Evolutionary conservation across 2,797 vertebrate species (phyloP).

Genomic region (Rhinogobio ventralis): DNA sequence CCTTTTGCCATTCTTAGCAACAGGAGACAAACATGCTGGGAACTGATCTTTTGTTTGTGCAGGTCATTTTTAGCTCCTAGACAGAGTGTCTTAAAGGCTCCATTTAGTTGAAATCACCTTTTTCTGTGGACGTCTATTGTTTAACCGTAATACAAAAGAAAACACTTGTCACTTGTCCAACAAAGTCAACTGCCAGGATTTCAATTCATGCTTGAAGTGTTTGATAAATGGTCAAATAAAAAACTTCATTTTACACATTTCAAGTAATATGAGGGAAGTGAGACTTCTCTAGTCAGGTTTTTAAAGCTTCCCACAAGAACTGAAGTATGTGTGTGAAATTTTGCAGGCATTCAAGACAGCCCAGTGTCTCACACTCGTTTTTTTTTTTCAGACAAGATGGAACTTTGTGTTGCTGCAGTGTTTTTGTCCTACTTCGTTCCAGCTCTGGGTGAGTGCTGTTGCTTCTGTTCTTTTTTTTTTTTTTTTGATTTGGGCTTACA

Average conservation of each 20-base stretch:
- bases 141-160: neutral
- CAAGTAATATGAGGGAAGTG: neutral
- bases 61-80: neutral
- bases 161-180: neutral
- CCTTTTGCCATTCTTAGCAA: slow-evolving; percentile 50
- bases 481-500: neutral
- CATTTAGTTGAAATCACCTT: neutral
- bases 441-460: slow-evolving; percentile 58
- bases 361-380: slow-evolving; percentile 9
- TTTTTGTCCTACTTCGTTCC: slow-evolving; percentile 53
- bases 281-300: neutral
- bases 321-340: slow-evolving; percentile 45
- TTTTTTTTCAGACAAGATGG: slow-evolving; percentile 57
- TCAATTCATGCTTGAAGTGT: neutral
- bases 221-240: neutral
- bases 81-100: neutral
- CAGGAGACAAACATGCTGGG: slow-evolving; percentile 27
- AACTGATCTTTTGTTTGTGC: slow-evolving; percentile 35
- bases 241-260: neutral
- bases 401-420: slow-evolving; percentile 50
- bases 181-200: neutral
- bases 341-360: slow-evolving; percentile 6
- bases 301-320: slow-evolving; percentile 1
- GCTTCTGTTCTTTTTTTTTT: neutral
- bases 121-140: neutral